Base-by-base conservation (phyloP, 1,140 invertebrate species). In the Dreissena polymorpha region DNA sequence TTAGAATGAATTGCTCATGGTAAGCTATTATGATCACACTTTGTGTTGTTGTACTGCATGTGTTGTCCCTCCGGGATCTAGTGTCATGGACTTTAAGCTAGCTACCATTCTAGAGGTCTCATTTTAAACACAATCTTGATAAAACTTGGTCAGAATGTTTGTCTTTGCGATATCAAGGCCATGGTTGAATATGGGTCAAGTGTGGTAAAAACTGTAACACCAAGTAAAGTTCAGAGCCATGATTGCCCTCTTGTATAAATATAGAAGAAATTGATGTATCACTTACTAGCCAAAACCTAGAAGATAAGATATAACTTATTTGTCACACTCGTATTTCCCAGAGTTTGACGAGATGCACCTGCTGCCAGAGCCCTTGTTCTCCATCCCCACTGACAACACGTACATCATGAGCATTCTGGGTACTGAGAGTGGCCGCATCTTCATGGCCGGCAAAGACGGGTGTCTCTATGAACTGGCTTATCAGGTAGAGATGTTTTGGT, bases 381-480 rank as follows among this genome's bases (percentile, higher is more conserved):
- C 96, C 14, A 93, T 99, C 49, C 95, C 97, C 0, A 98, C 98
- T 64, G 99, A 99, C 94, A 98, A 97, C 86, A 95, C 97, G 21
- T 95, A 96, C 77, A 96, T 99, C 83, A 95, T 96, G 79, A 96
- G 95, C 74, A 96, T 99, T 74, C 94, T 95, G 68, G 96, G 97
- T 51, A 97, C 97, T 0, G 94, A 94, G 29, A 95, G 94, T 91
- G 98, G 98, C 0, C 94, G 99, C 86, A 97, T 99, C 87, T 99
- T 99, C 92, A 95, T 99, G 89, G 98, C 98, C 29, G 97, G 97
- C 57, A 97, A 96, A 93, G 98, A 99, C 94, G 98, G 98, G 16
- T 97, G 96, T 88, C 93, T 99, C 0, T 99, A 97, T 95, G 99
- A 99, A 95, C 95, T 99, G 87, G 95, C 95, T 88, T 99, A 99